These are phyloP conservation scores for Ceratina australensis DNA, from an alignment of 1,140 invertebrate species.

Conservation along the genomic window DNA sequence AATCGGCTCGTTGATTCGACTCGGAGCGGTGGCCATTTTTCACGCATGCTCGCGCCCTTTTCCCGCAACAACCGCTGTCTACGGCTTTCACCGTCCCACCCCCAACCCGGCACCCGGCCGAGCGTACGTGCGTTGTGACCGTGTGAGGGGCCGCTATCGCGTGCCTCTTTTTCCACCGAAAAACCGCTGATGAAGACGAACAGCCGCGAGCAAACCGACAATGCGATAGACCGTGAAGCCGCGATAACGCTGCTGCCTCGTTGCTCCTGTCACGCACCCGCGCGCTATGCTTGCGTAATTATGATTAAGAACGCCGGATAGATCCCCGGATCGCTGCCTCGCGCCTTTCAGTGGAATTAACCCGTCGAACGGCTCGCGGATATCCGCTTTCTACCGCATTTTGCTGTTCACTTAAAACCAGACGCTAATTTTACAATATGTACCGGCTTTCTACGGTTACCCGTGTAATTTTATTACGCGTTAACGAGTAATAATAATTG, in stretches of 20 bases:
- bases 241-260: conserved; percentile 53
- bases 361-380: background rate
- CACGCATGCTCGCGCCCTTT: conserved; percentile 41
- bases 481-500: too few species aligned
- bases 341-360: background rate
- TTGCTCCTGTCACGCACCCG: conserved; percentile 48
- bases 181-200: conserved; percentile 63
- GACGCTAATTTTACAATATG: too few species aligned
- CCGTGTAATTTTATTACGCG: too few species aligned
- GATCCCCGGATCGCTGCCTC: background rate
- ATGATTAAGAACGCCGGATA: conserved; percentile 29
- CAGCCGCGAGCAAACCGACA: conserved; percentile 33
- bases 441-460: too few species aligned
- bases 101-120: background rate
- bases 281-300: conserved; percentile 27
- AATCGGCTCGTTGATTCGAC: conserved; percentile 53
- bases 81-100: background rate
- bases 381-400: background rate
- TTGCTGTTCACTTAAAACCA: too few species aligned
- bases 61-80: background rate
- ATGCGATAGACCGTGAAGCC: conserved; percentile 60
- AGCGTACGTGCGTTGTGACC: background rate
- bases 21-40: conserved; percentile 50
- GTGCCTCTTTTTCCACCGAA: conserved; percentile 42
- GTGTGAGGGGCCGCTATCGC: conserved; percentile 25